phyloP scores from a whole-genome alignment of 2,113 vertebrate species.

The Onychostoma macrolepis region DNA sequence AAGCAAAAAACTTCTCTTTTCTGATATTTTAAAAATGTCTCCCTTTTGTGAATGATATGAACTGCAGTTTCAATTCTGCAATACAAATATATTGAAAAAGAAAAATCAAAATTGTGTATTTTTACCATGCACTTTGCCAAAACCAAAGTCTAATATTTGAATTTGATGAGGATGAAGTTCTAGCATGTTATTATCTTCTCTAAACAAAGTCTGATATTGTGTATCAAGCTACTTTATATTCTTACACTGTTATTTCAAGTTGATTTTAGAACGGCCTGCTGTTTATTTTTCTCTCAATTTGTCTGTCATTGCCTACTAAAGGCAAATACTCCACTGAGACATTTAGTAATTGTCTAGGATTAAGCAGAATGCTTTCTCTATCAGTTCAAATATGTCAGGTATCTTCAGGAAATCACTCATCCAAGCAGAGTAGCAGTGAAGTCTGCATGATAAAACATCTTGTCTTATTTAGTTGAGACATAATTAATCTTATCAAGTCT shows the following conservation, averaged over 20 bases:
- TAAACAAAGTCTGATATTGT: slow-evolving; percentile 6
- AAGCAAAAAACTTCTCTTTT: no score
- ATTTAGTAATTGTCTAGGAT: neutral
- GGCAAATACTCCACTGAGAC: slow-evolving; percentile 9
- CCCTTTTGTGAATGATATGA: no score
- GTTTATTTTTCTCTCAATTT: slow-evolving; percentile 37
- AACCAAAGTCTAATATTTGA: neutral
- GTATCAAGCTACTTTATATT: slow-evolving; percentile 23
- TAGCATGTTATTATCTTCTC: neutral
- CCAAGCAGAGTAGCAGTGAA: neutral
- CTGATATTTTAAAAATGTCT: no score
- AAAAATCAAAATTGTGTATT: no score
- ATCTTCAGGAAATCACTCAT: slow-evolving; percentile 21
- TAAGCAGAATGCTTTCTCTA: neutral
- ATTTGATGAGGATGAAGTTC: neutral
- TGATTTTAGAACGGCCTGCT: slow-evolving; percentile 20
- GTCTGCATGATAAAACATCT: neutral
- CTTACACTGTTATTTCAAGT: slow-evolving; percentile 29
- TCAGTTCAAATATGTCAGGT: neutral
- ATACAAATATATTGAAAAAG: no score
- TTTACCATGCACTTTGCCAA: no score
- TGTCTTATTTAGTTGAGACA: slow-evolving; percentile 5
- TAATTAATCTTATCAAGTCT: neutral
- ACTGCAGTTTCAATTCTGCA: no score
- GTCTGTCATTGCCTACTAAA: slow-evolving; percentile 41